Percentiles rank a stretch among this genome's conserved stretches.
Conservation (phyloP, 2,113 vertebrate genomes). For the Oreamnos americanus region DNA sequence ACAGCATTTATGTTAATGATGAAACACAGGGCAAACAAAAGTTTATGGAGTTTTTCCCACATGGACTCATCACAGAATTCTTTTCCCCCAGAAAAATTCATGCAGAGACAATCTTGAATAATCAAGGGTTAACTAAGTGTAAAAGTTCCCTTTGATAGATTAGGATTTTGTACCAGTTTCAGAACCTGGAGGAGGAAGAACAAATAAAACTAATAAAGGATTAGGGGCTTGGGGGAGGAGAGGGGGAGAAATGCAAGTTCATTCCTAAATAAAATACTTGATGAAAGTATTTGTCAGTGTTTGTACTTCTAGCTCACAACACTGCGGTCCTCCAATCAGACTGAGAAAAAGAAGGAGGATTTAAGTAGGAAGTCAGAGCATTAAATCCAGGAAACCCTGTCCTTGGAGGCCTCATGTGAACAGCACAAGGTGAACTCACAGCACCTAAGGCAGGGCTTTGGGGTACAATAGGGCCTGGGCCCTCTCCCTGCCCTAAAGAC, state of each 20-base stretch:
- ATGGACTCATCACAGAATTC: not conserved
- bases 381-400: not conserved
- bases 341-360: not conserved
- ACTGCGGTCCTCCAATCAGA: not conserved
- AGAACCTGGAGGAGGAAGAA: not conserved
- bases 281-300: too few species aligned
- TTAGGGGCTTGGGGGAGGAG: not conserved
- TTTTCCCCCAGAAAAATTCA: not conserved
- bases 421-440: not conserved
- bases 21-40: rapidly evolving
- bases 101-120: not conserved
- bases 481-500: not conserved
- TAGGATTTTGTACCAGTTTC: not conserved
- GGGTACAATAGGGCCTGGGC: not conserved
- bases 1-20: not conserved
- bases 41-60: not conserved
- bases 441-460: rapidly evolving
- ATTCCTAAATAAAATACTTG: not conserved
- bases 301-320: not conserved
- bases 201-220: not conserved
- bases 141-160: not conserved
- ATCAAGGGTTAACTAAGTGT: not conserved
- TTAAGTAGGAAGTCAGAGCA: not conserved
- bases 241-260: not conserved
- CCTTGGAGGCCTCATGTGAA: not conserved